phyloP scores from a whole-genome alignment of 2,113 vertebrate species.

The Numenius arquata region DNA sequence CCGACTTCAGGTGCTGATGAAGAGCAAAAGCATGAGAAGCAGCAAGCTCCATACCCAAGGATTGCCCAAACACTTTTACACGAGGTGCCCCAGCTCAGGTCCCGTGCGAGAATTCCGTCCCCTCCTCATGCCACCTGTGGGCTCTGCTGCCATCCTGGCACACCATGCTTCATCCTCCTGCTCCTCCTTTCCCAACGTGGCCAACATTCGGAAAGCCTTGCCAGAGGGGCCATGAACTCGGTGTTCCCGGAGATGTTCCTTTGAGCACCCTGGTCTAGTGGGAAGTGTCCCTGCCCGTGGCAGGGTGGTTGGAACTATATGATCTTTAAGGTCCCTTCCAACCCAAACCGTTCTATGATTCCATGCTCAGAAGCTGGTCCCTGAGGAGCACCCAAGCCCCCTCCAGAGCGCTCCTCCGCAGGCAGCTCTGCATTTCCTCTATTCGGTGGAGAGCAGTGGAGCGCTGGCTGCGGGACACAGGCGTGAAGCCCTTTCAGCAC shows the following conservation, averaged over 20 bases:
- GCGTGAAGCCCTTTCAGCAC: fast-evolving
- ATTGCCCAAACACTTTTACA: fast-evolving
- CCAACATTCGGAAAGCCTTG: fast-evolving
- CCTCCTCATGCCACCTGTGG: not conserved
- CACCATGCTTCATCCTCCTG: not conserved
- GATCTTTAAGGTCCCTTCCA: not conserved
- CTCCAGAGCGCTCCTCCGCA: not conserved
- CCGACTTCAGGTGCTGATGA: fast-evolving
- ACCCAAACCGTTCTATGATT: no score
- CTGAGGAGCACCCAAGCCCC: not conserved
- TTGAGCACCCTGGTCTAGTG: not conserved
- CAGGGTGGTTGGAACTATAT: no score
- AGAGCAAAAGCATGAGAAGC: fast-evolving
- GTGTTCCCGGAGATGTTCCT: not conserved
- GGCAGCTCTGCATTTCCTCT: not conserved
- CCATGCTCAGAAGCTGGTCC: not conserved
- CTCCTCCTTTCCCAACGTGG: not conserved
- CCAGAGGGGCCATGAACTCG: fast-evolving
- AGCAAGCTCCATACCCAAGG: fast-evolving
- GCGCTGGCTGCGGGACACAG: fast-evolving
- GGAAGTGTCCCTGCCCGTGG: not conserved
- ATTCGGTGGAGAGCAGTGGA: fast-evolving
- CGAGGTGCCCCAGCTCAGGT: fast-evolving
- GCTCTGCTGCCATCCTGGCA: not conserved
- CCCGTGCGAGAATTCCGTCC: fast-evolving